Percentiles rank a stretch among this genome's conserved stretches.
These are phyloP conservation scores for Drosophila histrio DNA, from an alignment of 2,888 invertebrate genomes.

Conservation along the genomic window DNA sequence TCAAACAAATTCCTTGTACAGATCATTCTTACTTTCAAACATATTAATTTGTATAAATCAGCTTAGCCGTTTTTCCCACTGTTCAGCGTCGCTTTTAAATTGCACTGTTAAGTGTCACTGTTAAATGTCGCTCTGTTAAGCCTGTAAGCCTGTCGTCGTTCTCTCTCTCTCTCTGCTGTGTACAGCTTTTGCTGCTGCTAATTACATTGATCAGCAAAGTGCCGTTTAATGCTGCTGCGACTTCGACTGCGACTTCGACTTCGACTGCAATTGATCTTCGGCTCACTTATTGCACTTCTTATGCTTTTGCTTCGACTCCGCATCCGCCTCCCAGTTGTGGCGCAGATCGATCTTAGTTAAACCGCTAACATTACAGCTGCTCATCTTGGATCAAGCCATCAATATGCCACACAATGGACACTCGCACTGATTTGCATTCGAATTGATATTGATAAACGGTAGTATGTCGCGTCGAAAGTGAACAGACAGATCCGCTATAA, in stretches of 20 bases:
- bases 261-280: slow-evolving; percentile 23
- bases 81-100: no score
- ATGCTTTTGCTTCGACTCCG: slow-evolving; percentile 24
- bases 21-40: no score
- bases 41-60: no score
- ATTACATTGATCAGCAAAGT: slow-evolving; percentile 72
- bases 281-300: slow-evolving; percentile 41
- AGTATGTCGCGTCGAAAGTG: slow-evolving; percentile 71
- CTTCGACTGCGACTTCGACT: slow-evolving; percentile 3
- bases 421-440: slow-evolving; percentile 73
- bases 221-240: slow-evolving; percentile 61
- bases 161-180: slow-evolving; percentile 4
- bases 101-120: background rate
- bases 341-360: slow-evolving; percentile 36
- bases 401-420: slow-evolving; percentile 58
- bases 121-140: slow-evolving; percentile 9
- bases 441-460: slow-evolving; percentile 78
- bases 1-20: no score
- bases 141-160: slow-evolving; percentile 1
- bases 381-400: slow-evolving; percentile 51
- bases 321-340: slow-evolving; percentile 35
- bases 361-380: slow-evolving; percentile 62
- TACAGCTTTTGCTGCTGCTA: slow-evolving; percentile 43
- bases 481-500: slow-evolving; percentile 71
- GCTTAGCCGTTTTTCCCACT: no score